Evolutionary conservation across 2,888 invertebrate species (phyloP).

Genomic region (Campopleginae sp.): DNA sequence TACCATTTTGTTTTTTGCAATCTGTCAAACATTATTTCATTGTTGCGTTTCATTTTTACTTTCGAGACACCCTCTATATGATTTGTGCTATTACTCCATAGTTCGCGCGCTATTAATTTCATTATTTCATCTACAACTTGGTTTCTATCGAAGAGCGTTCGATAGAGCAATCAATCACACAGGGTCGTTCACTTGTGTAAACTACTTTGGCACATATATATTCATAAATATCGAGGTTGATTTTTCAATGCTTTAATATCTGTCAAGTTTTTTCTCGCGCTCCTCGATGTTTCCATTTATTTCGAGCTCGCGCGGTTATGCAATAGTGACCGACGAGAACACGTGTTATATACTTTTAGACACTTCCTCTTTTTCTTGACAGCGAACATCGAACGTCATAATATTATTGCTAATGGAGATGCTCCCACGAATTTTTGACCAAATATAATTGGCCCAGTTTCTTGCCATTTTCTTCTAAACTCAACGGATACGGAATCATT

Average conservation of each 20-base stretch:
- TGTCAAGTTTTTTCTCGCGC: background rate
- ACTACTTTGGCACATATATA: background rate
- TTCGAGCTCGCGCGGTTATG: slow-evolving; percentile 13
- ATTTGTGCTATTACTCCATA: background rate
- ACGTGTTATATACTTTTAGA: slow-evolving; percentile 8
- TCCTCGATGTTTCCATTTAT: slow-evolving; percentile 11
- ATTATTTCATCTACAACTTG: background rate
- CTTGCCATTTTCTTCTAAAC: background rate
- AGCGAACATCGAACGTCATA: background rate
- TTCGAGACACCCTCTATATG: slow-evolving; percentile 7
- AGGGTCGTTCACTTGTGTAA: slow-evolving; percentile 25
- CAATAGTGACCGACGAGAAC: background rate
- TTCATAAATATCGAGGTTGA: slow-evolving; percentile 9
- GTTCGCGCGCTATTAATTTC: slow-evolving; percentile 11
- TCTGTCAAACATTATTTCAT: background rate
- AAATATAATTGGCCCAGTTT: background rate
- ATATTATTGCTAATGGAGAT: background rate
- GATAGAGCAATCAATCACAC: slow-evolving; percentile 23
- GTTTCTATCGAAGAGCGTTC: slow-evolving; percentile 6
- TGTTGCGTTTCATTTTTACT: background rate
- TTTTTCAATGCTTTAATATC: slow-evolving; percentile 21
- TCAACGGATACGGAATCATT: background rate
- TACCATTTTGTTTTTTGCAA: background rate
- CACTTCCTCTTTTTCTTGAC: background rate
- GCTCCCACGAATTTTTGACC: background rate